Conservation (phyloP, 2,113 vertebrate species). For the Triplophysa siluroides region DNA sequence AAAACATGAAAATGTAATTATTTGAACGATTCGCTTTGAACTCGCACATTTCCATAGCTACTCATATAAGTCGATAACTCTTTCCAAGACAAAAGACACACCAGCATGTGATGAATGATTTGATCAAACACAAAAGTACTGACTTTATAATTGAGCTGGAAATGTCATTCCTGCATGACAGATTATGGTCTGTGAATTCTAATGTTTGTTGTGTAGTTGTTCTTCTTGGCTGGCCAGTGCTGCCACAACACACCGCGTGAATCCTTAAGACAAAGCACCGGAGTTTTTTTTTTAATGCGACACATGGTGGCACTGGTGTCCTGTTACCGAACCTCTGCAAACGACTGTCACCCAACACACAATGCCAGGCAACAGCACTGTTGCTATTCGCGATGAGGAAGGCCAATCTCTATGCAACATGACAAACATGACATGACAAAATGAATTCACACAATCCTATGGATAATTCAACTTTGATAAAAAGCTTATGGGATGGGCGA, state of each 20-base stretch:
- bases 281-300: background rate
- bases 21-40: constrained; percentile 51
- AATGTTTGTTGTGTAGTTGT: constrained; percentile 26
- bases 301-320: constrained; percentile 60
- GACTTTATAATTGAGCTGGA: constrained; percentile 34
- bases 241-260: constrained; percentile 21
- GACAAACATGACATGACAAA: constrained; percentile 21
- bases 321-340: constrained; percentile 27
- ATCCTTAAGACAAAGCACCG: background rate
- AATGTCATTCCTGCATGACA: constrained; percentile 28
- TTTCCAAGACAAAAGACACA: constrained; percentile 37
- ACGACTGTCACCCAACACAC: constrained; percentile 5
- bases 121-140: constrained; percentile 47
- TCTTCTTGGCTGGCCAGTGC: constrained; percentile 9
- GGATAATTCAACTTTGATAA: background rate
- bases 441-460: constrained; percentile 9
- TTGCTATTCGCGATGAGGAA: constrained; percentile 53
- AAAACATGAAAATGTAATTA: constrained; percentile 58
- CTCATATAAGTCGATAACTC: constrained; percentile 38
- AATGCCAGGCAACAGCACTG: constrained; percentile 42
- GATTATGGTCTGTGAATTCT: constrained; percentile 12
- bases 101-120: constrained; percentile 47
- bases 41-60: constrained; percentile 52
- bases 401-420: constrained; percentile 40
- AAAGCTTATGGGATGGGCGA: background rate